Evolutionary conservation across 35 echinoderm and acorn worm species (phyloP).

Genomic region (Holothuria glaberrima): DNA sequence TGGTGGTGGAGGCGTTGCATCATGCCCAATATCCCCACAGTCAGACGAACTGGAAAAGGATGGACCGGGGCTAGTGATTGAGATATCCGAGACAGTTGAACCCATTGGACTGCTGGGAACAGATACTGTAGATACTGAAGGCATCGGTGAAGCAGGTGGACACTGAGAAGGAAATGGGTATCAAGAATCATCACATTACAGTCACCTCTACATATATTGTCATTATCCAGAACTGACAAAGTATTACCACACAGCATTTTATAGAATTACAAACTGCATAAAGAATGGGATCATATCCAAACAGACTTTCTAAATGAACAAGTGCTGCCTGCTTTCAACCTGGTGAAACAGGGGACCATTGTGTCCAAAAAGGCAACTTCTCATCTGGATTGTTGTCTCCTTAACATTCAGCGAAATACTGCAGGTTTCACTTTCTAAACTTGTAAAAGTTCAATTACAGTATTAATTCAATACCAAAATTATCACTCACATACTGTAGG

Average conservation of each 20-base stretch:
- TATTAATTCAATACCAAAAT: background rate
- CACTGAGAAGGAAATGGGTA: background rate
- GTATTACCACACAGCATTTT: background rate
- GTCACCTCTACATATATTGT: slow-evolving; percentile 7
- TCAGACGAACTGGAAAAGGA: background rate
- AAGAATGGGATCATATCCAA: background rate
- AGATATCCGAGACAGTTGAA: background rate
- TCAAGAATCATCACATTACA: background rate
- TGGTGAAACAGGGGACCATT: background rate
- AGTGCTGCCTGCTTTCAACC: background rate
- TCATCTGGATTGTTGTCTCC: no score
- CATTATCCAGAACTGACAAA: slow-evolving; percentile 7
- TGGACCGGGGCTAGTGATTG: background rate
- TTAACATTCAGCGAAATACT: no score
- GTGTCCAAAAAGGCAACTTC: no score
- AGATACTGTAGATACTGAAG: background rate
- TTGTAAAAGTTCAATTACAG: background rate
- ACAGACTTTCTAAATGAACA: background rate
- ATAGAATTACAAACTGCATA: slow-evolving; percentile 3
- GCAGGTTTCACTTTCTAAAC: no score
- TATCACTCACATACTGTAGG: background rate
- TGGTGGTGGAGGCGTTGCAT: background rate
- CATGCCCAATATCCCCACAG: background rate
- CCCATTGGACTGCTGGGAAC: background rate
- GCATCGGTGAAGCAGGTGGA: background rate